Percentiles rank a stretch among this genome's conserved stretches.
These are phyloP conservation scores for Gambusia affinis DNA, from an alignment of 2,113 vertebrate species.

Conservation along the genomic window DNA sequence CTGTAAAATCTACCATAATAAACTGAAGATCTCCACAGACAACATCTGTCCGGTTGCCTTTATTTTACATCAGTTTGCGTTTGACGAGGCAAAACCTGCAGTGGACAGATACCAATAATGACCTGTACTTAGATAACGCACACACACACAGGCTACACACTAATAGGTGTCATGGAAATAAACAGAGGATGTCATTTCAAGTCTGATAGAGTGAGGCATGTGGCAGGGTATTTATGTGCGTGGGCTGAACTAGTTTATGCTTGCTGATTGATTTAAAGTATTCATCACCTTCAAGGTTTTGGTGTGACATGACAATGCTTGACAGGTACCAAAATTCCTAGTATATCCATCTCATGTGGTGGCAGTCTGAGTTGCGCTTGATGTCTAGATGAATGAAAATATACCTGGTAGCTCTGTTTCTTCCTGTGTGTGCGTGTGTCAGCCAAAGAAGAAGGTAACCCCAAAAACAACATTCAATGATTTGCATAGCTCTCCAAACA, in stretches of 20 bases:
- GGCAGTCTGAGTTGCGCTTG: constrained; percentile 6
- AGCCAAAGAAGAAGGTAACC: neutral
- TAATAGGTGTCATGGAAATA: constrained; percentile 3
- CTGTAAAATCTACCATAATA: constrained; percentile 20
- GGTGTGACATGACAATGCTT: no score
- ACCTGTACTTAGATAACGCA: constrained; percentile 13
- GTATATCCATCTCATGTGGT: neutral
- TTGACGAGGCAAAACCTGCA: constrained; percentile 5
- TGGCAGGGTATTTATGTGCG: constrained; percentile 63
- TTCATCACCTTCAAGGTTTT: neutral
- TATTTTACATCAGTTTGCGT: constrained; percentile 10
- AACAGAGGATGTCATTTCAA: constrained; percentile 2
- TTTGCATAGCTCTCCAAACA: neutral
- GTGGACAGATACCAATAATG: constrained; percentile 18
- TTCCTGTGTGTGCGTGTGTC: neutral
- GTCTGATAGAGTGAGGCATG: constrained; percentile 56
- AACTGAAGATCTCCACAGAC: constrained; percentile 12
- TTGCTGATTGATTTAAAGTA: constrained; percentile 28
- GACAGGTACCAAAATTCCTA: neutral
- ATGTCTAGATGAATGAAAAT: neutral
- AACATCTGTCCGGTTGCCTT: constrained; percentile 32
- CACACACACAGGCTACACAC: constrained; percentile 4
- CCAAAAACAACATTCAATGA: neutral
- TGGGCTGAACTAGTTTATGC: constrained; percentile 44
- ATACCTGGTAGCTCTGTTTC: constrained; percentile 9